These are phyloP conservation scores for Progne subis DNA, from an alignment of 2,113 vertebrate species.

Conservation along the genomic window DNA sequence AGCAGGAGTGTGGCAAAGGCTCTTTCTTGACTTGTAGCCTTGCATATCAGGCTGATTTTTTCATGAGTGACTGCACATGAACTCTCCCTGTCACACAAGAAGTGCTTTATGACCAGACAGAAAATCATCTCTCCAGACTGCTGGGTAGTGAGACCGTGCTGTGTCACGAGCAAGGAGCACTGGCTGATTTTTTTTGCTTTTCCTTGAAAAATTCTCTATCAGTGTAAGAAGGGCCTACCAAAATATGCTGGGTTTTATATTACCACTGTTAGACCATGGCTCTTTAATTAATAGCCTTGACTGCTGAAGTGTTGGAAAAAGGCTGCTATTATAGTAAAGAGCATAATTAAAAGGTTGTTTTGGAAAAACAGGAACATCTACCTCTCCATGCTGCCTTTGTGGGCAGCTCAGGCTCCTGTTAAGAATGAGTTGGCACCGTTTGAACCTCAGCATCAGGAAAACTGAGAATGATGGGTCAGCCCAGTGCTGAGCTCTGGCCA, in stretches of 20 bases:
- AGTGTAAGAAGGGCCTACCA: neutral
- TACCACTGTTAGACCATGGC: neutral
- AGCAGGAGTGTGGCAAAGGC: neutral
- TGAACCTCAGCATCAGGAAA: neutral
- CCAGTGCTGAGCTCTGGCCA: neutral
- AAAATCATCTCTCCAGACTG: accelerated
- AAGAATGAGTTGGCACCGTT: neutral
- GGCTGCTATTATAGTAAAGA: neutral
- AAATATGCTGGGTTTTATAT: neutral
- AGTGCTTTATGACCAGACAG: neutral
- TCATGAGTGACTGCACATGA: neutral
- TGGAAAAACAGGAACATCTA: conserved; percentile 43
- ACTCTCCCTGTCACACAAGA: neutral
- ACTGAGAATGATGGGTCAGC: neutral
- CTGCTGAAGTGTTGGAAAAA: conserved; percentile 15
- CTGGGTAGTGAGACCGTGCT: neutral
- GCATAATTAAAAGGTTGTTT: conserved; percentile 40
- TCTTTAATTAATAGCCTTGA: conserved; percentile 2
- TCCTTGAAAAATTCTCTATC: neutral
- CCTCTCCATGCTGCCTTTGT: neutral
- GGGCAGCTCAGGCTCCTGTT: neutral
- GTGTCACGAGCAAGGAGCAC: accelerated
- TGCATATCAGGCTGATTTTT: neutral
- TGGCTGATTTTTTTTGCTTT: neutral
- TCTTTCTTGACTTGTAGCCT: neutral